A percentile compares a stretch with the other conserved stretches of the same genome.
Conservation (phyloP, 2,888 invertebrate genomes). For the Macrophya alboannulata region DNA sequence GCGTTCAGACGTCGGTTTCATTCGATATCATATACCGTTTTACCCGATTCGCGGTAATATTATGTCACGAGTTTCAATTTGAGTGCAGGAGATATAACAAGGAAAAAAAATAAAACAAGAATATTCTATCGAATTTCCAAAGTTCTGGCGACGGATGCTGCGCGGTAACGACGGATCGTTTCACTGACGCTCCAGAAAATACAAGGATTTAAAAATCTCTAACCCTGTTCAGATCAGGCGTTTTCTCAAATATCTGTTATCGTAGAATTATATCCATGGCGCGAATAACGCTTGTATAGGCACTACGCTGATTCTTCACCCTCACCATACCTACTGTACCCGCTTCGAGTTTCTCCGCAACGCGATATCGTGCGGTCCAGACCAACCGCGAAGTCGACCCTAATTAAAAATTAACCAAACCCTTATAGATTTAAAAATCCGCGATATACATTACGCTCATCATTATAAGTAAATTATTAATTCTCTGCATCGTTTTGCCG, state of each 20-base stretch:
- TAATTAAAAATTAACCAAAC: background rate
- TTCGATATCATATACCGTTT: background rate
- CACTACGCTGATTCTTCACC: background rate
- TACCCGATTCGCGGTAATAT: background rate
- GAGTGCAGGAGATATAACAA: background rate
- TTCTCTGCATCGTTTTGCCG: background rate
- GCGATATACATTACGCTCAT: background rate
- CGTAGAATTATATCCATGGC: background rate
- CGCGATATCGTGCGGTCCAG: background rate
- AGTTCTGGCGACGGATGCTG: slow-evolving; percentile 40
- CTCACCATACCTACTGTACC: background rate
- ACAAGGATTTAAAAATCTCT: background rate
- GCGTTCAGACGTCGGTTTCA: background rate
- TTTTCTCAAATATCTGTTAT: background rate
- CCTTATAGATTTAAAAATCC: background rate
- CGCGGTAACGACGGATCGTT: slow-evolving; percentile 30
- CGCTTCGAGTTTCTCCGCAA: background rate
- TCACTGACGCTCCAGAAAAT: background rate
- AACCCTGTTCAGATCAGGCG: background rate
- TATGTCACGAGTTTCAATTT: background rate
- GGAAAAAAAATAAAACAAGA: background rate
- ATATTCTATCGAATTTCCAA: slow-evolving; percentile 42
- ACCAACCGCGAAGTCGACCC: background rate
- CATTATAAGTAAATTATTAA: background rate
- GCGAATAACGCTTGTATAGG: background rate